Conservation (phyloP, 2,797 vertebrate genomes). For the Gila robusta region DNA sequence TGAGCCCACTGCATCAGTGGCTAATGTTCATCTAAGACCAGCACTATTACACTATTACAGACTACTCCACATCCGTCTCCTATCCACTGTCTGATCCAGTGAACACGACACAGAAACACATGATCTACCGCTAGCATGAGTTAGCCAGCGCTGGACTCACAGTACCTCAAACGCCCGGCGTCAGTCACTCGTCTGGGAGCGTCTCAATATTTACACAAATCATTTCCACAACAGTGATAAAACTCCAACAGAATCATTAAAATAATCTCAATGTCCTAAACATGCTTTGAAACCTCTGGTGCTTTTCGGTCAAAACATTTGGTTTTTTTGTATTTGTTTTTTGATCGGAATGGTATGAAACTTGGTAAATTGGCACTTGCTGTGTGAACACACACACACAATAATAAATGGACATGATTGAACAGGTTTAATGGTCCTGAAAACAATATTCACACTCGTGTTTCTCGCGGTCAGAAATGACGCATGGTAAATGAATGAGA, state of each 20-base stretch:
- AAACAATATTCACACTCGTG: too few relatives aligned
- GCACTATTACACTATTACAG: neutral
- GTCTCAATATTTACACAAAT: conserved; percentile 2
- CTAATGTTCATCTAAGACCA: neutral
- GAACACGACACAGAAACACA: neutral
- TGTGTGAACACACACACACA: too few relatives aligned
- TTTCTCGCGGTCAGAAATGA: too few relatives aligned
- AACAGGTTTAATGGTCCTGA: too few relatives aligned
- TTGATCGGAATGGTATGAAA: too few relatives aligned
- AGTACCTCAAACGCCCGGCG: conserved; percentile 1
- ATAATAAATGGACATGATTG: too few relatives aligned
- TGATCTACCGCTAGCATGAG: conserved; percentile 7
- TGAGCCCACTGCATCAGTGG: too few relatives aligned
- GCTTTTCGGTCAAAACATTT: too few relatives aligned
- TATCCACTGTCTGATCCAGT: neutral
- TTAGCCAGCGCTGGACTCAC: neutral
- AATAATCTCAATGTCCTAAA: neutral
- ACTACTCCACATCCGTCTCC: neutral
- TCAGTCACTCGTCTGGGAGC: neutral
- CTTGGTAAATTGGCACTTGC: too few relatives aligned
- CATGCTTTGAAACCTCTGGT: neutral
- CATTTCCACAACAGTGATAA: neutral
- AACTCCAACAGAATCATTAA: neutral
- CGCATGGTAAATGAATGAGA: too few relatives aligned
- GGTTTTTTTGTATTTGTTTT: too few relatives aligned